phyloP scores from a whole-genome alignment of 2,888 invertebrate species.

The Trachelus stipa region DNA sequence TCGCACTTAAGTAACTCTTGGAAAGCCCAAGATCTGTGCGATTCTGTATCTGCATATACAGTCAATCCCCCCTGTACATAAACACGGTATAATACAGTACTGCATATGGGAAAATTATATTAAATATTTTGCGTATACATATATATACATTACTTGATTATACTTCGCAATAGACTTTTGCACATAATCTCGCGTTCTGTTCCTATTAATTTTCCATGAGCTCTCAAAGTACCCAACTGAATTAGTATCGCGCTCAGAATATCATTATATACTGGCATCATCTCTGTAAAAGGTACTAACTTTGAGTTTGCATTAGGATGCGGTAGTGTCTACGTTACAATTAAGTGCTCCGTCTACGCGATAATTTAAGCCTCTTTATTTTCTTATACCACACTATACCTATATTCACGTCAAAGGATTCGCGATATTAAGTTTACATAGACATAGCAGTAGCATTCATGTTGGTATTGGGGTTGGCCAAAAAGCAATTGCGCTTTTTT shows the following conservation, averaged over 20 bases:
- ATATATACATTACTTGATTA: background rate
- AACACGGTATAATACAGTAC: background rate
- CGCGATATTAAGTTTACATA: too few relatives aligned
- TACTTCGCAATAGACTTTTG: background rate
- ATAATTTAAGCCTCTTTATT: background rate
- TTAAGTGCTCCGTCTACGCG: background rate
- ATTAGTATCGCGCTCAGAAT: background rate
- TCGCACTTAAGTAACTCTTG: background rate
- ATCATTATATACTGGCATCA: background rate
- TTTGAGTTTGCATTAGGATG: background rate
- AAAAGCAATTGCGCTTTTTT: too few relatives aligned
- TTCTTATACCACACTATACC: background rate
- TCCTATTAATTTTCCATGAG: background rate
- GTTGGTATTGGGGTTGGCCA: too few relatives aligned
- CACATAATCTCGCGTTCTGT: background rate
- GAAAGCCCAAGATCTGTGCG: background rate
- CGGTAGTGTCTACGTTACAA: background rate
- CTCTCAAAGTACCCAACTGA: background rate
- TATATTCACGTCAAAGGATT: background rate
- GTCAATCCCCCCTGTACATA: background rate
- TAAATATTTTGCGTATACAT: background rate
- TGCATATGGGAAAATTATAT: conserved; percentile 1
- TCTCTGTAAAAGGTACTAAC: background rate
- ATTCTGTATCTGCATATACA: background rate
- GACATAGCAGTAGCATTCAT: too few relatives aligned